Base-by-base conservation (phyloP, 2,113 vertebrate genomes). In the Zosterops japonicus region DNA sequence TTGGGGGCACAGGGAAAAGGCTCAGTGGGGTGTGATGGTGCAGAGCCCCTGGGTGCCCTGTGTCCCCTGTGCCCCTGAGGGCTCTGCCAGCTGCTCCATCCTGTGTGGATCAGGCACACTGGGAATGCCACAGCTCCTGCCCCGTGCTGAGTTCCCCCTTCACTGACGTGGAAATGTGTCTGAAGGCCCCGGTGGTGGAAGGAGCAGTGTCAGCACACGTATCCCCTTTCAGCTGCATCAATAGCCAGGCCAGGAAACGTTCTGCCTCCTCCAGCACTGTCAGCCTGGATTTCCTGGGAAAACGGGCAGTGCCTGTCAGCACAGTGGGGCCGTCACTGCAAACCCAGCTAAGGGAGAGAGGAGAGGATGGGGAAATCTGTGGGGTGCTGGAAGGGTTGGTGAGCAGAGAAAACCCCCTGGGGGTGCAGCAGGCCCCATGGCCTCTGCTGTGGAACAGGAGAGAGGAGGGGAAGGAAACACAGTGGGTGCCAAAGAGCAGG, bases 11-110 rank as follows among this genome's bases (percentile, higher is more conserved):
- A 10, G n/a, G 46, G 47, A 13, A 13, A 21, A 41, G 1, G 28
- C 39, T 36, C 1, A 0, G 18, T 8, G 6, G 2, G 0, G 0
- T 15, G 0, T 8, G 47, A 0, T 8, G 46, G 35, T 23, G 49
- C 42, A 21, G n/a, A 17, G 3, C 17, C 14, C 16, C 24, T 4
- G 0, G 0, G 14, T 33, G 49, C 36, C 64, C 4, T 10, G 22
- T 21, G 14, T 15, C 61, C 67, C 0, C 0, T 7, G 25, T 31
- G 12, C 10, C 72, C 72, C 1, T 0, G 7, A 4, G 39, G 2
- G 35, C 83, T 35, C 7, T 81, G 72, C 70, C 55, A 16, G 71
- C 49, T 5, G 9, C 41, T 17, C 47, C 5, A 1, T 3, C 2
- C 72, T 18, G 39, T 8, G 57, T 7, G 16, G 3, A 11, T 50